These are phyloP conservation scores for Onychomys torridus DNA, from an alignment of 2,797 vertebrate genomes.

Conservation along the genomic window DNA sequence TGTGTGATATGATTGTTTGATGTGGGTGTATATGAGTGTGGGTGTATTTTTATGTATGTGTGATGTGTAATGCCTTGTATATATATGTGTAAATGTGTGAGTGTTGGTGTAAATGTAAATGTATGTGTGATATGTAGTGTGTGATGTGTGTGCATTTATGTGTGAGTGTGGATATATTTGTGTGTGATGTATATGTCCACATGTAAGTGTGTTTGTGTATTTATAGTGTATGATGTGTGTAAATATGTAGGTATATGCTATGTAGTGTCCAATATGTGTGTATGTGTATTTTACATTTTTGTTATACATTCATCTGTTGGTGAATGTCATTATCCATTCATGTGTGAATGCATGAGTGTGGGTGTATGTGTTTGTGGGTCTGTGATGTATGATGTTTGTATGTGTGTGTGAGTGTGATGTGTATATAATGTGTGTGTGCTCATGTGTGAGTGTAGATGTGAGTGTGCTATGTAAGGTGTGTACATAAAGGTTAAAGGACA, in stretches of 20 bases:
- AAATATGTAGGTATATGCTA: background rate
- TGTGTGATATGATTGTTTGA: background rate
- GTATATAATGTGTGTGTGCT: background rate
- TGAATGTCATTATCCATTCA: background rate
- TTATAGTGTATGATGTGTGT: background rate
- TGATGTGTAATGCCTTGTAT: no score
- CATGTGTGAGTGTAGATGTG: background rate
- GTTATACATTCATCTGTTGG: background rate
- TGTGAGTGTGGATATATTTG: background rate
- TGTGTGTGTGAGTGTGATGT: background rate
- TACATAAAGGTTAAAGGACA: background rate
- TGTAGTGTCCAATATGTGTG: background rate
- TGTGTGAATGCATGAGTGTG: background rate
- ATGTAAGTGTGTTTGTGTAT: background rate
- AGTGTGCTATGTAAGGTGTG: background rate
- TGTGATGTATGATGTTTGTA: background rate
- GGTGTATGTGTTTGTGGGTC: background rate
- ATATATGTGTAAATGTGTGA: background rate
- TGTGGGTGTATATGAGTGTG: background rate
- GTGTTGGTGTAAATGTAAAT: background rate
- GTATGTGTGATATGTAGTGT: background rate
- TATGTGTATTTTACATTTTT: background rate
- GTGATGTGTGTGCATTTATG: background rate
- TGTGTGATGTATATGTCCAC: background rate
- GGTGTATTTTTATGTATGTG: background rate